Evolutionary conservation across 2,113 vertebrate genomes (phyloP).

Genomic region (Apodemus sylvaticus): DNA sequence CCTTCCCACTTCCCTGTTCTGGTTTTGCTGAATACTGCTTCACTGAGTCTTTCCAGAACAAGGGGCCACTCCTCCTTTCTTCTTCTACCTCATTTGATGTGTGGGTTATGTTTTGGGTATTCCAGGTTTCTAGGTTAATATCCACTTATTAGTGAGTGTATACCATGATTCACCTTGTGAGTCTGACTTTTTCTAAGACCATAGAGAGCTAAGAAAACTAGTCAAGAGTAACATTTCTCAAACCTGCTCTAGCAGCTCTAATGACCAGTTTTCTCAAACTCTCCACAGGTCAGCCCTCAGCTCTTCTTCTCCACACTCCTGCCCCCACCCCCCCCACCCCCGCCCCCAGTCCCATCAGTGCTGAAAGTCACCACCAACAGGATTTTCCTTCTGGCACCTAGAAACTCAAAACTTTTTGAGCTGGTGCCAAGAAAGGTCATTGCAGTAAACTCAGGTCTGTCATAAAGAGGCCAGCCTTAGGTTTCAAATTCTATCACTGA

Average conservation of each 20-base stretch:
- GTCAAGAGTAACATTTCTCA: neutral
- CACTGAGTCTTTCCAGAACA: too few relatives aligned
- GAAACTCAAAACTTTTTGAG: slow-evolving; percentile 63
- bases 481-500: slow-evolving; percentile 56
- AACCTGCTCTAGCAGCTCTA: neutral
- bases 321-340: too few relatives aligned
- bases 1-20: too few relatives aligned
- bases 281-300: neutral
- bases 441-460: slow-evolving; percentile 17
- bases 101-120: too few relatives aligned
- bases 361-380: neutral
- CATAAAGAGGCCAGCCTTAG: slow-evolving; percentile 26
- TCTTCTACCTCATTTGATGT: too few relatives aligned
- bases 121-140: too few relatives aligned
- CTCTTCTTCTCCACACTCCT: neutral
- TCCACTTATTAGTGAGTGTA: too few relatives aligned
- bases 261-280: neutral
- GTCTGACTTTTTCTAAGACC: neutral
- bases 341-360: neutral
- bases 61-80: too few relatives aligned
- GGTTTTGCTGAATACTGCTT: too few relatives aligned
- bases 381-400: slow-evolving; percentile 50
- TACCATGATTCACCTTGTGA: too few relatives aligned
- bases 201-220: slow-evolving; percentile 29
- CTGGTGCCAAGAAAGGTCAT: slow-evolving; percentile 46